Evolutionary conservation across 2,113 vertebrate species (phyloP).

Genomic region (Notothenia coriiceps): DNA sequence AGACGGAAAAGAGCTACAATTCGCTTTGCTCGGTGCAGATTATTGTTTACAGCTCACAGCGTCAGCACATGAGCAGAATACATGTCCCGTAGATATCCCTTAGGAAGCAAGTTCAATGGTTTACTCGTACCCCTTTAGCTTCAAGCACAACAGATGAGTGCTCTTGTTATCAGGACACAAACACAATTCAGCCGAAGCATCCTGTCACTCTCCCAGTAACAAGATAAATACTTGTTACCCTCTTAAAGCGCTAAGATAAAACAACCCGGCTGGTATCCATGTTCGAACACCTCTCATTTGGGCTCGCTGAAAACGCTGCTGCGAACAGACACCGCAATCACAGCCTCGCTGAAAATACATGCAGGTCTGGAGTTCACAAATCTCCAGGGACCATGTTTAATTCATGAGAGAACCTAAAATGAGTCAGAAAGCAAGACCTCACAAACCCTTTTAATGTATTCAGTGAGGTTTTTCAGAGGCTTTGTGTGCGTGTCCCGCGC

Average conservation of each 20-base stretch:
- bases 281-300: constrained; percentile 73
- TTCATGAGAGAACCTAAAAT: constrained; percentile 66
- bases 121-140: constrained; percentile 39
- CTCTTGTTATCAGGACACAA: constrained; percentile 73
- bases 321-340: constrained; percentile 56
- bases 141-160: constrained; percentile 70
- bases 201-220: constrained; percentile 75
- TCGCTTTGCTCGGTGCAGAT: constrained; percentile 39
- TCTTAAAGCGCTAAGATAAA: constrained; percentile 81
- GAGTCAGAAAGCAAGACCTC: constrained; percentile 57
- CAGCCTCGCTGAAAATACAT: constrained; percentile 49
- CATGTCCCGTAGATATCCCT: constrained; percentile 54
- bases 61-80: constrained; percentile 66
- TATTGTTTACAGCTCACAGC: constrained; percentile 45
- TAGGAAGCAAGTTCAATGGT: constrained; percentile 51
- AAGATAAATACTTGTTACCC: constrained; percentile 83
- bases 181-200: constrained; percentile 76
- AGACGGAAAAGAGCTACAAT: constrained; percentile 37
- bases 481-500: constrained; percentile 31
- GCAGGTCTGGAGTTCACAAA: constrained; percentile 57
- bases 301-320: constrained; percentile 45
- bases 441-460: constrained; percentile 58
- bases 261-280: constrained; percentile 61
- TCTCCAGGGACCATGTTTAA: constrained; percentile 63
- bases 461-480: constrained; percentile 40